phyloP scores from a whole-genome alignment of 2,888 invertebrate species.

The Pseudoips prasinana region DNA sequence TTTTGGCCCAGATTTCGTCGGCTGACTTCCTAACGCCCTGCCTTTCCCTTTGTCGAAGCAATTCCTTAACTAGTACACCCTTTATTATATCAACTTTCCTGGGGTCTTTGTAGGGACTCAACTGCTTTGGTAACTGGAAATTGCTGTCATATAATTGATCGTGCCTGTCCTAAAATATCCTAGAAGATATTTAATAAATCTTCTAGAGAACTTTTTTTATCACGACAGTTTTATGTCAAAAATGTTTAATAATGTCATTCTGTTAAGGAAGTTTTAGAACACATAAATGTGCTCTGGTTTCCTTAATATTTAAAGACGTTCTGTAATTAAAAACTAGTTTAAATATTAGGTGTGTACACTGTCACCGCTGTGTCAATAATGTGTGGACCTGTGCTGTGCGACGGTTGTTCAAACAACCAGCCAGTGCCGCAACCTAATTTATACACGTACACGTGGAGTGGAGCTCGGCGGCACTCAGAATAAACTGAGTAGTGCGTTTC shows the following conservation, averaged over 20 bases:
- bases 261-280: no score
- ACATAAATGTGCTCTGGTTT: conserved; percentile 9
- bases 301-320: conserved; percentile 31
- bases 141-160: no score
- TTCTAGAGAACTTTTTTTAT: no score
- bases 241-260: no score
- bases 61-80: conserved; percentile 22
- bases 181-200: no score
- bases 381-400: conserved; percentile 44
- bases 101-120: not conserved
- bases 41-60: conserved; percentile 21
- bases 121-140: no score
- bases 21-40: conserved; percentile 22
- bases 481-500: conserved; percentile 16
- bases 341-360: conserved; percentile 48
- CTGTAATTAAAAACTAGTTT: conserved; percentile 55
- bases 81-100: conserved; percentile 22
- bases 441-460: conserved; percentile 48
- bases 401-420: conserved; percentile 60
- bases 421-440: conserved; percentile 63
- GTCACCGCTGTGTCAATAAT: conserved; percentile 66
- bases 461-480: conserved; percentile 10
- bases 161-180: no score
- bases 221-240: no score
- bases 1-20: conserved; percentile 44